Evolutionary conservation across 2,797 vertebrate genomes (phyloP), one percentile per base, ranked within the genome.

Genomic region (Columba guinea): DNA sequence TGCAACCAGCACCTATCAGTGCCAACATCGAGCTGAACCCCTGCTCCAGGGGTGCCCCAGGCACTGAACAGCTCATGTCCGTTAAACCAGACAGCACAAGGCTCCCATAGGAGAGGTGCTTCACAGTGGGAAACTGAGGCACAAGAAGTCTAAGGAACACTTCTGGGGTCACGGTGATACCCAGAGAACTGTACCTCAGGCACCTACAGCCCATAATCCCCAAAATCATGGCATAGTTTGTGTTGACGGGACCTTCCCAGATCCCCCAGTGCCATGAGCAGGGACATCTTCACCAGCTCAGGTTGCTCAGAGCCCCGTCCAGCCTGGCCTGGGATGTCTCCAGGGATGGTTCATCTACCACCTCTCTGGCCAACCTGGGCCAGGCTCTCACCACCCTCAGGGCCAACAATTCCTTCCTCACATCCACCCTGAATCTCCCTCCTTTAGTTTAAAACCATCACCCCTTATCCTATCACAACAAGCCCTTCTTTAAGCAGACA

Each of bases 41-140:
- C 51, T 52, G 30, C 44, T 51, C n/a, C 19, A 28, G 22, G 27
- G 46, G 18, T 2, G 13, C 41, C 60, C 60, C 0, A 0, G 35
- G 24, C 41, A 35, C 23, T 0, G 1, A 9, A 11, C 16, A 26
- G 28, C 22, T 83, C 52, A 7, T 0, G 0, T 10, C 17, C 64
- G 21, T 75, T 26, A 12, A 84, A 39, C 26, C 13, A 5, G 7
- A 11, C 27, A 84, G 24, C 44, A 71, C 52, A 12, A 5, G 23
- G 8, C 23, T 58, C 28, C 24, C 56, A 13, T 27, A 6, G 37
- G 27, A 13, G 39, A 63, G 26, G 34, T 28, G 69, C 41, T 62
- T 18, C 71, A 51, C 44, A 21, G 64, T 1, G 13, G n/a, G 46
- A 79, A 75, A 68, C 34, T 23, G 60, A 92, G 67, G 35, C 59